Conservation (phyloP, 2,888 invertebrate genomes). For the Harpalus rubripes region DNA sequence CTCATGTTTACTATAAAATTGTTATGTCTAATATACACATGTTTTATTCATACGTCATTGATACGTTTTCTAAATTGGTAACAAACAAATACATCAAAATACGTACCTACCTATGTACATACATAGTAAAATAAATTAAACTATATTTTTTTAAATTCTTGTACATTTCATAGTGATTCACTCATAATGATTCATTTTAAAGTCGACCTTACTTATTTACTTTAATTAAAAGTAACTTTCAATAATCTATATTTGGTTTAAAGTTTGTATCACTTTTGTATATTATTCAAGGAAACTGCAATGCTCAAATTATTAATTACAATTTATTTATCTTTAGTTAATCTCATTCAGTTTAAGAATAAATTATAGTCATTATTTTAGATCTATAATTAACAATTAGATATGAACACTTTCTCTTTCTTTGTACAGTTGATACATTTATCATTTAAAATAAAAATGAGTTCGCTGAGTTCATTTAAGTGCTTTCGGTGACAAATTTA, state of each 20-base stretch:
- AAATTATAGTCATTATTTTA: conserved; percentile 1
- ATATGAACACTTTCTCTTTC: not conserved
- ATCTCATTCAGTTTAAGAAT: not conserved
- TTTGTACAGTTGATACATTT: not conserved
- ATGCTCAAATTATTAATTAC: not conserved
- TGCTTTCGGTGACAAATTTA: not conserved
- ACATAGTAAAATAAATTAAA: no score
- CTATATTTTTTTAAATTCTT: no score
- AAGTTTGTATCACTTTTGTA: not conserved
- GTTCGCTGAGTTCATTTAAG: not conserved
- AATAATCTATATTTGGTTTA: not conserved
- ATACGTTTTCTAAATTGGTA: not conserved
- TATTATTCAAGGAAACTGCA: not conserved
- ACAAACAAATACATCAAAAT: not conserved
- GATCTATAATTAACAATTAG: conserved; percentile 3
- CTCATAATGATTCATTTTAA: not conserved
- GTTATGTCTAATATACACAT: conserved; percentile 2
- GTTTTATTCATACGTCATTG: not conserved
- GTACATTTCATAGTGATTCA: no score
- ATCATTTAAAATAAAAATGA: not conserved
- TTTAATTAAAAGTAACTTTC: not conserved
- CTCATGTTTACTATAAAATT: not conserved
- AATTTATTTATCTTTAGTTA: not conserved
- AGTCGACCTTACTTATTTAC: not conserved
- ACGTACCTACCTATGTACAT: not conserved